Percentiles rank a stretch among this genome's conserved stretches.
Conservation (phyloP, 2,797 vertebrate species). For the Pangasius djambal region DNA sequence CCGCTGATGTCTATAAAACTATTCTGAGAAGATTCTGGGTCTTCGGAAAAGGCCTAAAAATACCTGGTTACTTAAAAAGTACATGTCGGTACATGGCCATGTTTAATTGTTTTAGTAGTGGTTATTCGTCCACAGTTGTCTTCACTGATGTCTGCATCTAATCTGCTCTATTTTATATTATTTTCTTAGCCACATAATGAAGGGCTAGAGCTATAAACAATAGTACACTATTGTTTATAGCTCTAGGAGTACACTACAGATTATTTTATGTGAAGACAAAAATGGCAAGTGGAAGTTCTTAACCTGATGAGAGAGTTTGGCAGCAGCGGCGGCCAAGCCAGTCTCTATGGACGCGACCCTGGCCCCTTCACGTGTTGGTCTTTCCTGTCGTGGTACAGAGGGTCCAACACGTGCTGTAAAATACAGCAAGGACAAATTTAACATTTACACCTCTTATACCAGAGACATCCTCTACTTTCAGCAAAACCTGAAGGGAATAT, state of each 20-base stretch:
- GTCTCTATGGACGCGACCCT: slow-evolving; percentile 97
- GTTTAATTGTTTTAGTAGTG: no score
- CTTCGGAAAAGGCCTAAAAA: no score
- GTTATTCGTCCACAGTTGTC: no score
- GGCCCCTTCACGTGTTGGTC: slow-evolving; percentile 93
- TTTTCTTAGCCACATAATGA: no score
- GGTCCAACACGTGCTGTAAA: slow-evolving; percentile 90
- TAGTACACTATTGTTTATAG: no score
- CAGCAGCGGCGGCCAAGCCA: slow-evolving; percentile 90
- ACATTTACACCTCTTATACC: slow-evolving; percentile 3
- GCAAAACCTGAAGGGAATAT: not conserved
- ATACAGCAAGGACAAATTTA: slow-evolving; percentile 19
- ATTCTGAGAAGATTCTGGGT: not conserved
- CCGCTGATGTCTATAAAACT: not conserved
- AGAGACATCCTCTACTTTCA: not conserved
- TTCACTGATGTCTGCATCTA: no score
- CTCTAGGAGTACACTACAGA: not conserved
- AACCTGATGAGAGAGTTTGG: slow-evolving; percentile 97
- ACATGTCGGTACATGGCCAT: no score
- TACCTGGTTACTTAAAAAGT: no score
- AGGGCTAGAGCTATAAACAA: no score
- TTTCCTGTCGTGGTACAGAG: slow-evolving; percentile 91
- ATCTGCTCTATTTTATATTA: no score
- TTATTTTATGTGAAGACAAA: not conserved
- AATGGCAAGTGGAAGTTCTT: slow-evolving; percentile 40